A percentile compares a stretch with the other conserved stretches of the same genome.
Evolutionary conservation across 2,888 invertebrate genomes (phyloP).

Genomic region (Anarsia innoxiella): DNA sequence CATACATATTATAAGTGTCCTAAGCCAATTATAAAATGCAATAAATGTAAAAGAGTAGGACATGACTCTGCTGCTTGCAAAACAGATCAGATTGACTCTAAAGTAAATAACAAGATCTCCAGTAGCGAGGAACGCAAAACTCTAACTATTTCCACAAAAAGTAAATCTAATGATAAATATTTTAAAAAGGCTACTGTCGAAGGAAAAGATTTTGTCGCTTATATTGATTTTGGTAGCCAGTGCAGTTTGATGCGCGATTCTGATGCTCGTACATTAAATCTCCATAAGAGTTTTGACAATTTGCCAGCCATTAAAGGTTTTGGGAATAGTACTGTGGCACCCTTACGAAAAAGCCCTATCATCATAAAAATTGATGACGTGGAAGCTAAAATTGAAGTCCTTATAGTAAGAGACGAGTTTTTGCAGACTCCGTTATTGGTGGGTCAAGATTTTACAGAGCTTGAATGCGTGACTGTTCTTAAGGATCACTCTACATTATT

Average conservation of each 20-base stretch:
- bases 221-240: constrained; percentile 9
- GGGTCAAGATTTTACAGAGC: constrained; percentile 14
- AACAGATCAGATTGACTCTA: background rate
- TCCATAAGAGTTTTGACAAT: background rate
- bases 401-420: constrained; percentile 7
- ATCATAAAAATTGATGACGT: constrained; percentile 10
- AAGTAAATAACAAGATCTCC: background rate
- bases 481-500: constrained; percentile 13
- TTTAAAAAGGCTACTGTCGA: constrained; percentile 1
- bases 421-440: constrained; percentile 8
- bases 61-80: constrained; percentile 5
- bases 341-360: background rate
- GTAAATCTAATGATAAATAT: constrained; percentile 4
- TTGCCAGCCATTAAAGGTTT: constrained; percentile 11
- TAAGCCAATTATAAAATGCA: constrained; percentile 8
- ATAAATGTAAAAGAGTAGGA: constrained; percentile 7
- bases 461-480: constrained; percentile 6
- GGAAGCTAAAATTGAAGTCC: constrained; percentile 1
- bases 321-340: constrained; percentile 6
- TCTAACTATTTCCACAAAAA: background rate
- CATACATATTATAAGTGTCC: constrained; percentile 8
- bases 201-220: background rate
- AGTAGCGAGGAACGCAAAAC: background rate
- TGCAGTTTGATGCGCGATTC: constrained; percentile 4
- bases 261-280: background rate